A percentile compares a stretch with the other conserved stretches of the same genome.
phyloP scores from a whole-genome alignment of 2,113 vertebrate species.

The Callopanchax toddi region DNA sequence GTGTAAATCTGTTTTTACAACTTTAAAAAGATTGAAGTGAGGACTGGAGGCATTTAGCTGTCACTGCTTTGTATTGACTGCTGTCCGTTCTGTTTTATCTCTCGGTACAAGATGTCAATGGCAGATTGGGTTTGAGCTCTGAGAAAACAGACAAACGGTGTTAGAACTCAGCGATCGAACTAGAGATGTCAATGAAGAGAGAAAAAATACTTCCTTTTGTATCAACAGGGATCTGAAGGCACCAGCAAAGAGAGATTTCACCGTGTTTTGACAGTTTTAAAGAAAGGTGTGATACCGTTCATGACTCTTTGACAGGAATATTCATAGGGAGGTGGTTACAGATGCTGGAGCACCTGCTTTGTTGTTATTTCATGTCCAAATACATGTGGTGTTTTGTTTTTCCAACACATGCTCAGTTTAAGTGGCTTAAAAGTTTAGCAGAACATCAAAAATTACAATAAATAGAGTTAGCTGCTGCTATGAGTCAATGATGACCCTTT shows the following conservation, averaged over 20 bases:
- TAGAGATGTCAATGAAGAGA: neutral
- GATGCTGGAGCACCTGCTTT: too few relatives aligned
- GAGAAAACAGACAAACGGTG: neutral
- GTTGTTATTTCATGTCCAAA: too few relatives aligned
- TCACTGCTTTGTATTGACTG: neutral
- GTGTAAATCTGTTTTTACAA: neutral
- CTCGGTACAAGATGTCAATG: neutral
- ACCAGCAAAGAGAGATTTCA: neutral
- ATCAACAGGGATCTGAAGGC: constrained; percentile 6
- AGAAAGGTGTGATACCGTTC: neutral
- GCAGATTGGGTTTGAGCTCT: neutral
- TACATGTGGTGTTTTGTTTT: too few relatives aligned
- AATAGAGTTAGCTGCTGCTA: too few relatives aligned
- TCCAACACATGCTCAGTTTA: too few relatives aligned
- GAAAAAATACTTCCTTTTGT: neutral
- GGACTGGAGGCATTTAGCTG: neutral
- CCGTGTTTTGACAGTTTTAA: neutral
- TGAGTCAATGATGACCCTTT: too few relatives aligned
- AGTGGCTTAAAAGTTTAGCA: too few relatives aligned
- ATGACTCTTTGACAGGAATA: too few relatives aligned
- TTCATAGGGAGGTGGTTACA: neutral
- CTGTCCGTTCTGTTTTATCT: neutral
- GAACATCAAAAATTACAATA: too few relatives aligned
- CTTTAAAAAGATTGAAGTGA: constrained; percentile 10
- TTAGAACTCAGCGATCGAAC: neutral